phyloP scores from a whole-genome alignment of 2,888 invertebrate species.

The Lathronympha strigana region DNA sequence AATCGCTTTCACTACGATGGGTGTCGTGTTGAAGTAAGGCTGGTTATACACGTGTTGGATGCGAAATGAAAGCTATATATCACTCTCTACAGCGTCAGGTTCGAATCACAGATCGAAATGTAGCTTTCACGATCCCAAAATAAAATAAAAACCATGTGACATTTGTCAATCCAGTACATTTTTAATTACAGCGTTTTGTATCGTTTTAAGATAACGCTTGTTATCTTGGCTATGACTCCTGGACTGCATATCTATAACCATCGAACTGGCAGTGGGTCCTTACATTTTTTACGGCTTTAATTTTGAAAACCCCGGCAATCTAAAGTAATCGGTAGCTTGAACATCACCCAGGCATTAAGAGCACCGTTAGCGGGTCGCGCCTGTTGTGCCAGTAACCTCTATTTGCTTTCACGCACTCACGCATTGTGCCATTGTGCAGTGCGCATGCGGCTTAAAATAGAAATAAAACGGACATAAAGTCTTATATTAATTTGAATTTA shows the following conservation, averaged over 20 bases:
- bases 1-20: conserved; percentile 48
- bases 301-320: not conserved
- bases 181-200: too few species aligned
- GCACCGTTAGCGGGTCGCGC: conserved; percentile 46
- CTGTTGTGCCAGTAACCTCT: conserved; percentile 50
- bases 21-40: conserved; percentile 28
- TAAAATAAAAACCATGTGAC: not conserved
- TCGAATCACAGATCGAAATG: too few species aligned
- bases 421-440: conserved; percentile 34
- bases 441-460: conserved; percentile 9
- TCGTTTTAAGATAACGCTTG: too few species aligned
- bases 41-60: not conserved
- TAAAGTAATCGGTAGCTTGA: not conserved
- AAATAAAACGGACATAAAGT: not conserved
- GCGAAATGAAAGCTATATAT: not conserved
- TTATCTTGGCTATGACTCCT: too few species aligned
- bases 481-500: too few species aligned
- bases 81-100: not conserved
- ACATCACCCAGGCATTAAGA: conserved; percentile 5
- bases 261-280: too few species aligned
- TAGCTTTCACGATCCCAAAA: not conserved
- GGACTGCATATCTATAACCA: too few species aligned
- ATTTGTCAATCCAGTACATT: too few species aligned
- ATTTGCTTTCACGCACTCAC: conserved; percentile 50
- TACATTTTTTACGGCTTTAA: too few species aligned